Percentiles rank a stretch among this genome's conserved stretches.
These are phyloP conservation scores for Platypus cylindrus DNA, from an alignment of 2,888 invertebrate species.

Conservation along the genomic window DNA sequence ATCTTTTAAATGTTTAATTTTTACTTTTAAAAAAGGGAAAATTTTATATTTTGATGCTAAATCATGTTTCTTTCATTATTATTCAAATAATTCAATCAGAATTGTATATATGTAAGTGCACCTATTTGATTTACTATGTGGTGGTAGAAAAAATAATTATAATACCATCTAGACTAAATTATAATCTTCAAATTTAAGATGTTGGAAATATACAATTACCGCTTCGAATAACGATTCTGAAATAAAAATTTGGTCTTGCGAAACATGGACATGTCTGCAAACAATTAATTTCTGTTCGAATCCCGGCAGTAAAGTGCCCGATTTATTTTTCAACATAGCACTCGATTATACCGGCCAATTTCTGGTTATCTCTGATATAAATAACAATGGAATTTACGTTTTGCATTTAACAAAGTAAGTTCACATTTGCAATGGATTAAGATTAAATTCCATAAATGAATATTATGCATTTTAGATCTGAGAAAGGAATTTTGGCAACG, in stretches of 20 bases:
- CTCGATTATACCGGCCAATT: conserved; percentile 78
- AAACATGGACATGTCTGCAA: conserved; percentile 89
- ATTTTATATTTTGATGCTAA: no score
- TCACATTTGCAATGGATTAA: background rate
- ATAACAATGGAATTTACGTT: conserved; percentile 58
- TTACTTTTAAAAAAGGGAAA: no score
- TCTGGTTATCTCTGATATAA: conserved; percentile 78
- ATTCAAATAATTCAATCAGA: no score
- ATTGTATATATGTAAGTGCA: no score
- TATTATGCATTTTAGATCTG: conserved; percentile 35
- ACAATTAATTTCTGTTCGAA: conserved; percentile 57
- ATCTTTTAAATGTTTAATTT: no score
- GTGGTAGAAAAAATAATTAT: no score
- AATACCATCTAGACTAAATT: conserved; percentile 1
- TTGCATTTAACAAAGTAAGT: conserved; percentile 46
- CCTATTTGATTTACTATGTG: no score
- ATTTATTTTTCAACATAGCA: conserved; percentile 55
- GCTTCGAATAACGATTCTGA: conserved; percentile 82
- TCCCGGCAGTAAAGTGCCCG: conserved; percentile 32
- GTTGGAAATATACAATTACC: conserved; percentile 94
- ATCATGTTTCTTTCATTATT: no score
- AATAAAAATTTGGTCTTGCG: conserved; percentile 89
- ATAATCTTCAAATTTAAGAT: conserved; percentile 40
- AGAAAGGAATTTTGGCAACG: conserved; percentile 50
- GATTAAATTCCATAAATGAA: background rate